Conservation (phyloP, 2,888 invertebrate species). For the Ennomos quercinarius region DNA sequence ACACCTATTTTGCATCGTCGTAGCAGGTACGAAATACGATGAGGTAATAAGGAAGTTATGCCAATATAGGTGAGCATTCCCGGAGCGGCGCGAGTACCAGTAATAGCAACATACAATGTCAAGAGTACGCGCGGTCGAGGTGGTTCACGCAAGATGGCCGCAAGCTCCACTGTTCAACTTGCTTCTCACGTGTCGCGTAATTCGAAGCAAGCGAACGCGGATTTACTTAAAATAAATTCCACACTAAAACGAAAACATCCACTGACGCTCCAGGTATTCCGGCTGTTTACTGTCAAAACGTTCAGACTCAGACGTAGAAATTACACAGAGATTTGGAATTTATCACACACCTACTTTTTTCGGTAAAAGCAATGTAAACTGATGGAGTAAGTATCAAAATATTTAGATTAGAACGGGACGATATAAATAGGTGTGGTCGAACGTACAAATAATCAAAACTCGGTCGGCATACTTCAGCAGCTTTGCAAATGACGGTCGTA, state of each 20-base stretch:
- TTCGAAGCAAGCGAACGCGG: constrained; percentile 40
- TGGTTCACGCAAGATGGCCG: constrained; percentile 37
- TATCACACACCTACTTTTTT: constrained; percentile 28
- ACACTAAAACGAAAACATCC: constrained; percentile 59
- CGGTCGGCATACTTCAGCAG: constrained; percentile 9
- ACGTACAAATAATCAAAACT: constrained; percentile 18
- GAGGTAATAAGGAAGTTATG: constrained; percentile 64
- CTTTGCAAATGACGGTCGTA: constrained; percentile 14
- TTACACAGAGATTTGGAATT: constrained; percentile 23
- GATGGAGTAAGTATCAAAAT: constrained; percentile 22
- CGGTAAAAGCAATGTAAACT: constrained; percentile 8
- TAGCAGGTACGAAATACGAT: constrained; percentile 38
- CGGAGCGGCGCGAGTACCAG: constrained; percentile 42
- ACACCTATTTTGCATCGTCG: constrained; percentile 15
- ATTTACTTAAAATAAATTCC: constrained; percentile 63
- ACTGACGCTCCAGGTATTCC: constrained; percentile 54
- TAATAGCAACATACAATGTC: constrained; percentile 72
- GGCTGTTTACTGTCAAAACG: constrained; percentile 50
- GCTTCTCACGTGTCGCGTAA: constrained; percentile 53
- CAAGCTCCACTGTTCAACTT: constrained; percentile 38
- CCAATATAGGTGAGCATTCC: constrained; percentile 50
- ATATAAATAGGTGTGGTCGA: constrained; percentile 24
- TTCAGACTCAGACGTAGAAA: constrained; percentile 19
- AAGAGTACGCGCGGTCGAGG: constrained; percentile 62
- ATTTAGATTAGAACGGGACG: constrained; percentile 22